Evolutionary conservation across 2,113 vertebrate species (phyloP).

Genomic region (Tetrax tetrax): DNA sequence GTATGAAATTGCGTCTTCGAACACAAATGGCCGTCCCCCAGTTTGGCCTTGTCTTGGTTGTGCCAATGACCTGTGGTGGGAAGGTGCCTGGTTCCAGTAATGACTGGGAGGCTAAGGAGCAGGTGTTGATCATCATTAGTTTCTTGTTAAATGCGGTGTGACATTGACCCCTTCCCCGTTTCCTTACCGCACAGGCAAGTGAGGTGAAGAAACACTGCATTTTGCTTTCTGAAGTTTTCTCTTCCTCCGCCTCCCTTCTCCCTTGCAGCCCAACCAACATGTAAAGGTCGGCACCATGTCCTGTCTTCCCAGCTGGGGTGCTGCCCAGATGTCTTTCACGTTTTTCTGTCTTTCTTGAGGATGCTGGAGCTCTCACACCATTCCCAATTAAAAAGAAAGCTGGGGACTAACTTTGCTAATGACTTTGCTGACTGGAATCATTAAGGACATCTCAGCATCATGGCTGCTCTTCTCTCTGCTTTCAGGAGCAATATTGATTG

Average conservation of each 20-base stretch:
- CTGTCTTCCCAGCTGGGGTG: background rate
- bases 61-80: background rate
- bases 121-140: background rate
- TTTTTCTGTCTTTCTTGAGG: background rate
- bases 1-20: background rate
- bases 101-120: background rate
- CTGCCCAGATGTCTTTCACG: background rate
- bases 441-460: background rate
- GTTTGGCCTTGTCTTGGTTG: background rate
- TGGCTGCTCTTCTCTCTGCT: background rate
- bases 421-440: slow-evolving; percentile 29
- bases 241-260: background rate
- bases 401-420: background rate
- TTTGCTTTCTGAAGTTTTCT: background rate
- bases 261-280: background rate
- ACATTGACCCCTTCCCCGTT: background rate
- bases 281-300: background rate
- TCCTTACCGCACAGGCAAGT: background rate
- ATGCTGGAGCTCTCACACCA: background rate
- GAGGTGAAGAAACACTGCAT: background rate
- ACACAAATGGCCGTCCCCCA: background rate
- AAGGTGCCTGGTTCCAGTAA: background rate
- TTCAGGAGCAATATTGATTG: slow-evolving; percentile 3
- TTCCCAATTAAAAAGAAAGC: background rate
- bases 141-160: background rate